Conservation (phyloP, 2,797 vertebrate species). For the Danio aesculapii region DNA sequence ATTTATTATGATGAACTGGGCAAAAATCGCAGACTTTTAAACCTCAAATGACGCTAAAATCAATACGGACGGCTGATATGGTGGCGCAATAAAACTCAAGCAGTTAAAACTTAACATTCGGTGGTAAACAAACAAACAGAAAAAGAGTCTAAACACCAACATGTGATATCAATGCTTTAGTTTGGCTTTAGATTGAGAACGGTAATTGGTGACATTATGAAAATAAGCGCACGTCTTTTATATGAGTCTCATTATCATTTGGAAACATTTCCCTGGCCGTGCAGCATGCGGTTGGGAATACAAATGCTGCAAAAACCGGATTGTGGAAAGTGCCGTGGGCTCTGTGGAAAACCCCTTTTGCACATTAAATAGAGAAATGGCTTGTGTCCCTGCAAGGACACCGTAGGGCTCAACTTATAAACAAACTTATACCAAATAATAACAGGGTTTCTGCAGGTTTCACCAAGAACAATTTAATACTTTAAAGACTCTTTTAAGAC, state of each 20-base stretch:
- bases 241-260: slow-evolving; percentile 61
- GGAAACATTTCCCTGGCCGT: slow-evolving; percentile 56
- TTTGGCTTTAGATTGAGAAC: slow-evolving; percentile 8
- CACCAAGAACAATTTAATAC: no score
- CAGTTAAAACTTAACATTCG: no score
- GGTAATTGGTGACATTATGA: slow-evolving; percentile 35
- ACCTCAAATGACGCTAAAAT: no score
- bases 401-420: no score
- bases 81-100: slow-evolving; percentile 4
- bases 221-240: slow-evolving; percentile 59
- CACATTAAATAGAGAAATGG: slow-evolving; percentile 63
- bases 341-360: slow-evolving; percentile 59
- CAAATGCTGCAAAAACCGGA: slow-evolving; percentile 55
- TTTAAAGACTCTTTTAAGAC: no score
- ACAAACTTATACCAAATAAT: no score
- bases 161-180: background rate
- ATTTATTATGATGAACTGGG: slow-evolving; percentile 21
- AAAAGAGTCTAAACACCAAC: background rate
- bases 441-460: no score
- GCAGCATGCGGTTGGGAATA: slow-evolving; percentile 39
- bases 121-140: slow-evolving; percentile 6
- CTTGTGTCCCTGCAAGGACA: slow-evolving; percentile 26
- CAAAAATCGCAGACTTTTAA: slow-evolving; percentile 25
- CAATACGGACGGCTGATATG: slow-evolving; percentile 1
- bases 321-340: slow-evolving; percentile 56